Evolutionary conservation across 2,888 invertebrate species (phyloP).

Genomic region (Pseudolycoriella hygida): DNA sequence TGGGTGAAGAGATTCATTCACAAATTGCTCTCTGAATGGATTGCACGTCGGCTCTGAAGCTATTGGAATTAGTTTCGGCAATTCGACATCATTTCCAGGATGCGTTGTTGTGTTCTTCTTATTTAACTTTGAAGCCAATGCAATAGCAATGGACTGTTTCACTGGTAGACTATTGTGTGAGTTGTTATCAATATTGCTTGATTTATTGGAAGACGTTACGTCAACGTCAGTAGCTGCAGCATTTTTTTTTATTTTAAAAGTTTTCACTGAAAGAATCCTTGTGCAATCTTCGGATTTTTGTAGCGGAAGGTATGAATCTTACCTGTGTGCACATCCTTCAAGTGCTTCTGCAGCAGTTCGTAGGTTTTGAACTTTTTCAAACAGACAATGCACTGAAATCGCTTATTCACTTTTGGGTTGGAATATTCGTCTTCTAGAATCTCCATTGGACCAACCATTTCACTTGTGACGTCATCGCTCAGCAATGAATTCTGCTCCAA

Average conservation of each 20-base stretch:
- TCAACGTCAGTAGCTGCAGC: neutral
- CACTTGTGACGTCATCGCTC: too few species aligned
- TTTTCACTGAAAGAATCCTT: neutral
- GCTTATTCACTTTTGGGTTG: too few species aligned
- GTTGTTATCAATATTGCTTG: conserved; percentile 3
- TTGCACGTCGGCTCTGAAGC: neutral
- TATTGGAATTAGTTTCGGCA: neutral
- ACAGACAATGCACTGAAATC: conserved; percentile 13
- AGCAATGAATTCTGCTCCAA: too few species aligned
- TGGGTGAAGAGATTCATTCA: too few species aligned
- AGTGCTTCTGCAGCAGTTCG: conserved; percentile 17
- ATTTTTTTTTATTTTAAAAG: conserved; percentile 2
- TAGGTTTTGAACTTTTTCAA: conserved; percentile 20
- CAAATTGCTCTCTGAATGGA: too few species aligned
- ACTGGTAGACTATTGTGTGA: conserved; percentile 7
- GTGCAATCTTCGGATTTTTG: too few species aligned
- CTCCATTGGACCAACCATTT: too few species aligned
- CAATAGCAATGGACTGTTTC: conserved; percentile 9
- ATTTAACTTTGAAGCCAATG: conserved; percentile 10
- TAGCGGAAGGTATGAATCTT: neutral
- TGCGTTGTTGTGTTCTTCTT: conserved; percentile 5
- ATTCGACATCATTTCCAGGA: neutral
- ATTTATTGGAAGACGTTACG: neutral
- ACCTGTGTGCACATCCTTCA: conserved; percentile 9
- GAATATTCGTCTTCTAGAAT: too few species aligned